Evolutionary conservation across 2,888 invertebrate species (phyloP).

Genomic region (Anoncus sp.): DNA sequence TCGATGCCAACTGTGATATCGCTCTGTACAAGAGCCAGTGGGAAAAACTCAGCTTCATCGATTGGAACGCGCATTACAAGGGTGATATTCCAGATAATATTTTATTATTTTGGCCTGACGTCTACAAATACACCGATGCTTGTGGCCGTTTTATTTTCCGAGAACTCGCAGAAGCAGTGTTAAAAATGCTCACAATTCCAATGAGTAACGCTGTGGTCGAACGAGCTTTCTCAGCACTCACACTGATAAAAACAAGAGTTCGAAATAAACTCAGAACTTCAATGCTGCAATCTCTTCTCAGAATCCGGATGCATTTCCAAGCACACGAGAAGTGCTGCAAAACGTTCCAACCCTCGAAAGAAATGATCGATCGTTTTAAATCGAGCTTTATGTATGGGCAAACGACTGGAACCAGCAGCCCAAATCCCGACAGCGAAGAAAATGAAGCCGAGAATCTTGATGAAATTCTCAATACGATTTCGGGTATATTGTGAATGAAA

Average conservation of each 20-base stretch:
- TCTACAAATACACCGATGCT: slow-evolving; percentile 35
- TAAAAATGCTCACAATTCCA: slow-evolving; percentile 42
- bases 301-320: slow-evolving; percentile 28
- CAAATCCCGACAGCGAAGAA: slow-evolving; percentile 1
- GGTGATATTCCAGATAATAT: slow-evolving; percentile 5
- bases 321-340: slow-evolving; percentile 22
- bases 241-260: slow-evolving; percentile 28
- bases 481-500: slow-evolving; percentile 1
- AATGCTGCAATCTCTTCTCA: slow-evolving; percentile 31
- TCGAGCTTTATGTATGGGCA: slow-evolving; percentile 23
- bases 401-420: not conserved
- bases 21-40: slow-evolving; percentile 41
- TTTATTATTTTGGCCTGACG: slow-evolving; percentile 24
- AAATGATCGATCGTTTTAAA: slow-evolving; percentile 37
- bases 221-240: slow-evolving; percentile 28
- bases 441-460: slow-evolving; percentile 9
- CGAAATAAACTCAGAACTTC: slow-evolving; percentile 38
- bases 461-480: slow-evolving; percentile 2
- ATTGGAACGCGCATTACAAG: slow-evolving; percentile 20
- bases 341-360: slow-evolving; percentile 22
- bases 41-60: slow-evolving; percentile 26
- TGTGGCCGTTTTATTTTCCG: slow-evolving; percentile 27
- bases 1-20: slow-evolving; percentile 8
- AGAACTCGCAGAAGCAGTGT: slow-evolving; percentile 25
- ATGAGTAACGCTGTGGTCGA: slow-evolving; percentile 30